phyloP scores from a whole-genome alignment of 2,888 invertebrate genomes.

The Epinotia ramella region DNA sequence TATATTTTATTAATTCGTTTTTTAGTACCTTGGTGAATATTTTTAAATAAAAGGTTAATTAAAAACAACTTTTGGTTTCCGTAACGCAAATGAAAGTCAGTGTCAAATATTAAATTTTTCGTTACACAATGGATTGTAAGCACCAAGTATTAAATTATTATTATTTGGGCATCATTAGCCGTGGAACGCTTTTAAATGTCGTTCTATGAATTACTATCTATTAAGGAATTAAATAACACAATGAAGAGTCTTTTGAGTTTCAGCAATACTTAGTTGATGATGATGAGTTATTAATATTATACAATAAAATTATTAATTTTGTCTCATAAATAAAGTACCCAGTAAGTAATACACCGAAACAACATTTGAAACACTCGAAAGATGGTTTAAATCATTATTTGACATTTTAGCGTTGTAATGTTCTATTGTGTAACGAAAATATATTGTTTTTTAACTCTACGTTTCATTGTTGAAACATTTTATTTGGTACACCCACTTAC shows the following conservation, averaged over 20 bases:
- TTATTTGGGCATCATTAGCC: no score
- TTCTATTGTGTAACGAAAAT: not conserved
- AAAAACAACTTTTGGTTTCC: not conserved
- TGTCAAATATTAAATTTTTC: not conserved
- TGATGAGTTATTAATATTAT: not conserved
- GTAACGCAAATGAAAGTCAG: slow-evolving; percentile 4
- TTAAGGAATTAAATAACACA: not conserved
- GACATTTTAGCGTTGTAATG: not conserved
- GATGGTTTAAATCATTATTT: not conserved
- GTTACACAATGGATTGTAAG: not conserved
- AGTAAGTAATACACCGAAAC: no score
- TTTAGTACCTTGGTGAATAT: not conserved
- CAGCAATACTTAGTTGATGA: not conserved
- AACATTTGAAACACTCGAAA: no score
- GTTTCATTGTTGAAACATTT: not conserved
- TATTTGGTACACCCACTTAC: not conserved
- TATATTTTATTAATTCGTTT: not conserved
- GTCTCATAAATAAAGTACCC: not conserved
- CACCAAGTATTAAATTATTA: no score
- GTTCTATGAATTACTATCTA: not conserved
- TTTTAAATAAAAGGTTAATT: not conserved
- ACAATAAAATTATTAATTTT: not conserved
- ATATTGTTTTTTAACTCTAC: not conserved
- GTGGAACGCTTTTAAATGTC: not conserved
- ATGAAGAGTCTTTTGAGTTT: not conserved